A percentile compares a stretch with the other conserved stretches of the same genome.
Conservation (phyloP, 2,888 invertebrate species). For the Schizaphis graminum region DNA sequence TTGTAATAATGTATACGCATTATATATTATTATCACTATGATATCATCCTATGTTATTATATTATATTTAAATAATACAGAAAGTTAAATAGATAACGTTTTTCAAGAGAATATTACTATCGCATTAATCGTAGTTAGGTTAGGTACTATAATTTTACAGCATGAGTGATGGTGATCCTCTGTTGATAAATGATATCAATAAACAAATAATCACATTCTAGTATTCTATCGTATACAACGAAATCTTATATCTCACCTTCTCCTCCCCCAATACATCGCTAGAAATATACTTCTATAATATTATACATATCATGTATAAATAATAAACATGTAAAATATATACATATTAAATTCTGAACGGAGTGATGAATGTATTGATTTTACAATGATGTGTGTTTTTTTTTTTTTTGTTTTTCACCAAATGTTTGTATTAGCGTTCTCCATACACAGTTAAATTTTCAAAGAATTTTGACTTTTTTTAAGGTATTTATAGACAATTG, state of each 20-base stretch:
- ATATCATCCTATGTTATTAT: not conserved
- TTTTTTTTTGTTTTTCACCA: too few species aligned
- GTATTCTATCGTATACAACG: not conserved
- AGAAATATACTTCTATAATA: not conserved
- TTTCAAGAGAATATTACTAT: not conserved
- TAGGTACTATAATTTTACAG: not conserved
- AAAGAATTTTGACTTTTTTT: too few species aligned
- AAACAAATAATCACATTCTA: not conserved
- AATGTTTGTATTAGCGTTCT: too few species aligned
- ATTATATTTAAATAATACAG: not conserved
- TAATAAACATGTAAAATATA: not conserved
- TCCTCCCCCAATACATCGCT: not conserved
- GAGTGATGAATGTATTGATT: too few species aligned
- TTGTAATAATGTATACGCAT: not conserved
- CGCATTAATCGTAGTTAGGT: not conserved
- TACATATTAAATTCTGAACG: too few species aligned
- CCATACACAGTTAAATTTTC: too few species aligned
- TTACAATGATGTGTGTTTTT: too few species aligned
- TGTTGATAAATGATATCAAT: not conserved
- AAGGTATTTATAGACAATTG: too few species aligned
- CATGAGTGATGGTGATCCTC: not conserved
- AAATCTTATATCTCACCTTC: not conserved
- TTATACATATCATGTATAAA: too few species aligned
- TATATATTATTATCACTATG: not conserved
- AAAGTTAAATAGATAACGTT: not conserved